Base-by-base conservation (phyloP, 1,140 invertebrate genomes). In the Alviniconcha marisindica region DNA sequence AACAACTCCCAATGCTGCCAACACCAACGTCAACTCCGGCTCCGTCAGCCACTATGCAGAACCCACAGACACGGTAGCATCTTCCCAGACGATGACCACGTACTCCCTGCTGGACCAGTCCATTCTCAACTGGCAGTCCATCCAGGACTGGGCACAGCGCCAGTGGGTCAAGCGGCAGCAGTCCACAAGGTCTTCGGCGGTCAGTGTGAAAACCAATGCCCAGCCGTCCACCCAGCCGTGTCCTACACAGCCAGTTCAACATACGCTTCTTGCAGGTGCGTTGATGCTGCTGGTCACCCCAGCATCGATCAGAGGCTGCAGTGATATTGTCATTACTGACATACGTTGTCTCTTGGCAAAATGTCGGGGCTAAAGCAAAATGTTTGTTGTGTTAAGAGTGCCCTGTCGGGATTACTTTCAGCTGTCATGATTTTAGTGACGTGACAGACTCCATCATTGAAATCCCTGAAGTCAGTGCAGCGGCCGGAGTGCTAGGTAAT, bases 71-170 rank as follows among this genome's bases (percentile, higher is more conserved):
- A 83, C 18, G 42, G 71, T 63, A 74, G 77, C 28, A 86, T 88
- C 14, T 86, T 88, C 40, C 84, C 86, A 63, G 85, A 83, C 51
- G 76, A 81, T 0, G 89, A 90, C 56, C 87, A 91, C 91, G 0
- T 91, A 92, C 82, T 92, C 91, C 14, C 83, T 93, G 24, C 82
- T 92, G 40, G 92, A 92, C 77, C 92, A 92, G 87, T 91, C 91
- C 28, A 89, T 92, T 24, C 81, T 92, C 14, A 91, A 92, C 87
- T 92, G 92, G 92, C 92, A 92, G 73, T 90, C 87, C 48, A 90
- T 93, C 31, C 92, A 92, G 87, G 89, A 91, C 71, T 93, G 92
- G 92, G 92, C 92, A 28, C 91, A 92, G 85, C 92, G 91, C 84
- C 90, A 92, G 82, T 92, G 91, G 91, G 86, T 89, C 24, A 93